Conservation (phyloP, 2,113 vertebrate species). For the Tursiops truncatus region DNA sequence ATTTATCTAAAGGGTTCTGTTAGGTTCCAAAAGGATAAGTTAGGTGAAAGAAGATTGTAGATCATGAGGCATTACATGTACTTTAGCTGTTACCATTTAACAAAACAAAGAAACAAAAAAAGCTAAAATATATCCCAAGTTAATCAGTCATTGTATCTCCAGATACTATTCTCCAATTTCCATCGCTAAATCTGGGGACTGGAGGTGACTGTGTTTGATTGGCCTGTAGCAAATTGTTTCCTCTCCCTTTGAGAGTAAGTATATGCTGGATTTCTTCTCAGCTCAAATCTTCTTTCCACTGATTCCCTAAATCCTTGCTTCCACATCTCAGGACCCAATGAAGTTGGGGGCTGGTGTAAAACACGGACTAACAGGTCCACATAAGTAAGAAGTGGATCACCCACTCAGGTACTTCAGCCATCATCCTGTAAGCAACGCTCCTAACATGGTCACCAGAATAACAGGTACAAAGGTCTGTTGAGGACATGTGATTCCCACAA, state of each 20-base stretch:
- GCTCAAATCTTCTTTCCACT: background rate
- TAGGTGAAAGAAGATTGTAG: background rate
- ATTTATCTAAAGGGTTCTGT: background rate
- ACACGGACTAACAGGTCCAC: background rate
- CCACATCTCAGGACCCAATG: background rate
- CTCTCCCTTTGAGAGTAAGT: background rate
- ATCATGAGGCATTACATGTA: background rate
- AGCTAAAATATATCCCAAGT: background rate
- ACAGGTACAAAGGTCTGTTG: background rate
- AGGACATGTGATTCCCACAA: background rate
- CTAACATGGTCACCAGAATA: background rate
- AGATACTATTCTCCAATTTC: background rate
- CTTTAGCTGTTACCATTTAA: background rate
- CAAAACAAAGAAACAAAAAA: background rate
- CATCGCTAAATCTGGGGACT: background rate
- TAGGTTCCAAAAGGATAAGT: background rate
- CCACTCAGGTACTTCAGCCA: background rate
- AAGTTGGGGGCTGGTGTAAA: background rate
- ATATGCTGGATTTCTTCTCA: background rate
- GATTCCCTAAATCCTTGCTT: background rate
- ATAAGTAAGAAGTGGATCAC: background rate
- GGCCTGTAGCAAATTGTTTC: background rate
- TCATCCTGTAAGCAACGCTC: background rate
- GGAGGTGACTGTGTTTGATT: background rate
- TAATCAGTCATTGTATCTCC: background rate